phyloP scores from a whole-genome alignment of 2,888 invertebrate genomes.

The Carpatolechia fugitivella region DNA sequence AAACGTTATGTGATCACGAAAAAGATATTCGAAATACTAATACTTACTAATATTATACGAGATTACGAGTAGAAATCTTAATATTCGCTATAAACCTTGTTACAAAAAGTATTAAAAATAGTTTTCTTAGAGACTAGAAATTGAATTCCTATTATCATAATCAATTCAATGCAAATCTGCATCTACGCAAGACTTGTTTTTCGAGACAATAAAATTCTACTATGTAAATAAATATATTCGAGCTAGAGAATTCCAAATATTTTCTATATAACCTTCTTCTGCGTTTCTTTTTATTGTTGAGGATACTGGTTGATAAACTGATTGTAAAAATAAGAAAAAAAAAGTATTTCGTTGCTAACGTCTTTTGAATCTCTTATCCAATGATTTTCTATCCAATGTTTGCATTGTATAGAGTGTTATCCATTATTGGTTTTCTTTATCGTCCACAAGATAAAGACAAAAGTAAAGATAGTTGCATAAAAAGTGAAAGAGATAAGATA shows the following conservation, averaged over 20 bases:
- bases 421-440: slow-evolving; percentile 32
- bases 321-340: slow-evolving; percentile 13
- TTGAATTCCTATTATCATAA: neutral
- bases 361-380: neutral
- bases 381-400: slow-evolving; percentile 23
- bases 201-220: neutral
- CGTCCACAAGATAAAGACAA: slow-evolving; percentile 24
- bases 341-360: slow-evolving; percentile 11
- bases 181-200: neutral
- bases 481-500: neutral
- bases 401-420: slow-evolving; percentile 20
- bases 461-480: slow-evolving; percentile 2
- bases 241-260: slow-evolving; percentile 2
- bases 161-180: neutral
- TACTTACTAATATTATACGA: no score
- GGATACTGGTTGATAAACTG: neutral
- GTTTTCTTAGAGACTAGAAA: neutral
- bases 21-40: no score
- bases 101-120: no score
- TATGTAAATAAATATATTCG: neutral
- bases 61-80: no score
- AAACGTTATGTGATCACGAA: neutral
- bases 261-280: slow-evolving; percentile 8
- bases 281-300: slow-evolving; percentile 12
- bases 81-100: no score